Conservation (phyloP, 2,888 invertebrate genomes). For the Oscheius sp. region DNA sequence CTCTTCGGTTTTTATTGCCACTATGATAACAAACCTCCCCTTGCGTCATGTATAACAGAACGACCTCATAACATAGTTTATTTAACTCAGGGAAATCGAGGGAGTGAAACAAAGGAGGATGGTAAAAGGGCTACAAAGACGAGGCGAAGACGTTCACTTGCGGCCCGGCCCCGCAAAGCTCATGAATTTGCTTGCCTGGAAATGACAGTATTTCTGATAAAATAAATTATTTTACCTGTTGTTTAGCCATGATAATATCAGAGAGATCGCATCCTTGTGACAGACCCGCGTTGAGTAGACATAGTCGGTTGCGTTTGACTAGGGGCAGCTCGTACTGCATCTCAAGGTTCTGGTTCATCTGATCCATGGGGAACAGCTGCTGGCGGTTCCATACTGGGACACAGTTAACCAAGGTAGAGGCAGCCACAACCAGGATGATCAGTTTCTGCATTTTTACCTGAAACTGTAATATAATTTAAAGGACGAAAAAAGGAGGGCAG, state of each 20-base stretch:
- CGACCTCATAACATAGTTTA: constrained; percentile 20
- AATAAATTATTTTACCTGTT: constrained; percentile 46
- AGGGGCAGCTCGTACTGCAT: constrained; percentile 13
- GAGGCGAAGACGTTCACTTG: constrained; percentile 13
- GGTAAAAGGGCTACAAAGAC: background rate
- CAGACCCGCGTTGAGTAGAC: constrained; percentile 68
- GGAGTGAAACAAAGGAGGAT: background rate
- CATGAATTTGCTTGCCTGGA: constrained; percentile 62
- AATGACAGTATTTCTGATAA: background rate
- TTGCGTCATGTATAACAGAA: background rate
- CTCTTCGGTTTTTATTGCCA: constrained; percentile 20
- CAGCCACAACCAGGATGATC: constrained; percentile 14
- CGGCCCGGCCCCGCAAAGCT: constrained; percentile 69
- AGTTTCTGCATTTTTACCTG: constrained; percentile 29
- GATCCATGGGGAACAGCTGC: background rate
- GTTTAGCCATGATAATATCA: constrained; percentile 62
- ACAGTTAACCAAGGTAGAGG: constrained; percentile 5
- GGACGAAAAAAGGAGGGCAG: background rate
- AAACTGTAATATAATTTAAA: background rate
- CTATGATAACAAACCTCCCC: background rate
- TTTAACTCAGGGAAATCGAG: background rate
- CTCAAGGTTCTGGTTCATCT: constrained; percentile 1
- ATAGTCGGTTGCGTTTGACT: constrained; percentile 59
- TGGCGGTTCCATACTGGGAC: constrained; percentile 4
- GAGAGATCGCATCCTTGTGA: constrained; percentile 68